Evolutionary conservation across 1,140 invertebrate genomes (phyloP).

Genomic region (Drosophila sproati): DNA sequence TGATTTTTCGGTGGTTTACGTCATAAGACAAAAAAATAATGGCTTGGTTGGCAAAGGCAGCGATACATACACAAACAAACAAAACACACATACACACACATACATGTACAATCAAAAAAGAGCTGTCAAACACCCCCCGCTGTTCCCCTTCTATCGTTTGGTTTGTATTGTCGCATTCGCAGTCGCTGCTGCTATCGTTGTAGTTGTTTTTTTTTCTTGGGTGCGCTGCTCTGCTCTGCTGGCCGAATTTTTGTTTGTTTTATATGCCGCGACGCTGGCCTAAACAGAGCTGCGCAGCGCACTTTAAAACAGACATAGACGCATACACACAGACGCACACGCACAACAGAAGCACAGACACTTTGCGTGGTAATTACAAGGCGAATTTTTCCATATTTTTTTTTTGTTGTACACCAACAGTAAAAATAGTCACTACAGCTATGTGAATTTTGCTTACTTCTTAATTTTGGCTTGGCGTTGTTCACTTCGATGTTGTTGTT

Average conservation of each 20-base stretch:
- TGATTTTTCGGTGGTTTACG: constrained; percentile 81
- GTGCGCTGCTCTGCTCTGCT: constrained; percentile 18
- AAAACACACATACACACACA: constrained; percentile 5
- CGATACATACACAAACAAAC: constrained; percentile 26
- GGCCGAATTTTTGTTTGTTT: constrained; percentile 54
- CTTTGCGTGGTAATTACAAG: constrained; percentile 37
- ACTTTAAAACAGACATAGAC: constrained; percentile 33
- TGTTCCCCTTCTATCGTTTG: not conserved
- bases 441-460: constrained; percentile 38
- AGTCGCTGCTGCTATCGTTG: constrained; percentile 14
- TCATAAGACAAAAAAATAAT: constrained; percentile 81
- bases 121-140: constrained; percentile 52
- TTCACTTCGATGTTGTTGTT: constrained; percentile 26
- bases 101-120: constrained; percentile 35
- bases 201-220: constrained; percentile 28
- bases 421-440: constrained; percentile 1
- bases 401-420: constrained; percentile 8
- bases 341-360: constrained; percentile 18
- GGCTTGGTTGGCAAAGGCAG: constrained; percentile 67
- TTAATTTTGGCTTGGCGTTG: constrained; percentile 33
- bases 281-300: constrained; percentile 45
- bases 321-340: constrained; percentile 14
- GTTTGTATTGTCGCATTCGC: constrained; percentile 22
- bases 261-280: constrained; percentile 46
- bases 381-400: constrained; percentile 11